These are phyloP conservation scores for Caenorhabditis imperialis DNA, from an alignment of 2,888 invertebrate genomes.

Conservation along the genomic window DNA sequence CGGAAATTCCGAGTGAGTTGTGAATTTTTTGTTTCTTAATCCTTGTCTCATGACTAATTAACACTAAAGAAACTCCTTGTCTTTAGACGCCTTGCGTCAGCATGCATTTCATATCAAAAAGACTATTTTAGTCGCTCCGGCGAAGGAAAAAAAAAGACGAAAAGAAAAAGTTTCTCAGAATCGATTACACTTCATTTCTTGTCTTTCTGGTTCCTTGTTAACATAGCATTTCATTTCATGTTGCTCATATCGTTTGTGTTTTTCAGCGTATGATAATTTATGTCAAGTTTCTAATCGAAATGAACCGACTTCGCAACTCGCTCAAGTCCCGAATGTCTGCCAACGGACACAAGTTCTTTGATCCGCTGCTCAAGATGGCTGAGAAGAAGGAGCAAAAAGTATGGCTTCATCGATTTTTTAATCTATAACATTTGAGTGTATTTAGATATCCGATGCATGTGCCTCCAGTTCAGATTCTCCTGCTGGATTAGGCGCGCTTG, in stretches of 20 bases:
- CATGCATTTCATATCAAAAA: conserved; percentile 46
- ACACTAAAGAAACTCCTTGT: neutral
- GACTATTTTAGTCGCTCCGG: too few relatives aligned
- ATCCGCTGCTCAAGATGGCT: conserved; percentile 60
- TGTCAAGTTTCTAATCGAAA: conserved; percentile 63
- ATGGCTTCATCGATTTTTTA: neutral
- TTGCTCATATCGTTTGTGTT: neutral
- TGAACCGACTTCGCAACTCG: conserved; percentile 58
- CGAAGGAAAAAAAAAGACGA: conserved; percentile 9
- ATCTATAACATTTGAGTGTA: conserved; percentile 1
- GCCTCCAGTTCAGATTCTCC: conserved; percentile 6
- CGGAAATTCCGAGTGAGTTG: conserved; percentile 73
- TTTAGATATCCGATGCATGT: conserved; percentile 44
- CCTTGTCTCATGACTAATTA: neutral
- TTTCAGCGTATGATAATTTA: conserved; percentile 65
- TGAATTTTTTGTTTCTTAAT: neutral
- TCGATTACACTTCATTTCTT: too few relatives aligned
- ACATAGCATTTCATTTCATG: neutral
- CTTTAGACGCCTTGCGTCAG: conserved; percentile 5
- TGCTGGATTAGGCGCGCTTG: conserved; percentile 22
- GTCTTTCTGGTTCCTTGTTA: too few relatives aligned
- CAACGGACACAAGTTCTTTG: conserved; percentile 63
- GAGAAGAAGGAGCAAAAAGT: conserved; percentile 61
- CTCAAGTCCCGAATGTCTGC: conserved; percentile 56
- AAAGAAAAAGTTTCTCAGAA: too few relatives aligned